phyloP scores from a whole-genome alignment of 1,140 invertebrate species.

The Sycophila sp. region DNA sequence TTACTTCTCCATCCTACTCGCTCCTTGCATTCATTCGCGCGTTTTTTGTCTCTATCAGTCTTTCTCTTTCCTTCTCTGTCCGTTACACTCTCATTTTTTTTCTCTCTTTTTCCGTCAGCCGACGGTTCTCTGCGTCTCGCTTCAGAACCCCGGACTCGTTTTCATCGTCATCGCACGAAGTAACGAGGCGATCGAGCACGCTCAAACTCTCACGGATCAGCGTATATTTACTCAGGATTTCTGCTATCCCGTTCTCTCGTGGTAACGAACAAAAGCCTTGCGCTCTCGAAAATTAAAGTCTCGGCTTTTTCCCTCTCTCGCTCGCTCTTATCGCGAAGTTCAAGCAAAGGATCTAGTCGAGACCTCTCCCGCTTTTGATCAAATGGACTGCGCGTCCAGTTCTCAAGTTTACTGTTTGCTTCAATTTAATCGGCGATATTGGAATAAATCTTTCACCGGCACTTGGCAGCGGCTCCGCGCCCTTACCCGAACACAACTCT shows the following conservation, averaged over 20 bases:
- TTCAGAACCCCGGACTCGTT: constrained; percentile 15
- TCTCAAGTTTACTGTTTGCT: constrained; percentile 25
- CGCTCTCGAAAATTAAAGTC: constrained; percentile 35
- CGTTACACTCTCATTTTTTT: constrained; percentile 13
- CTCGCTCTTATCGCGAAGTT: neutral
- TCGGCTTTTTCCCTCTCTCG: neutral
- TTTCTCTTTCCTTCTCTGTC: constrained; percentile 36
- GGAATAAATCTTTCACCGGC: constrained; percentile 25
- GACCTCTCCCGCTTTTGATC: neutral
- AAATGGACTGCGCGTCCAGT: neutral
- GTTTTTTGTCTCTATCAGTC: neutral
- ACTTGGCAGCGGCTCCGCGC: no score
- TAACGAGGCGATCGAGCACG: neutral
- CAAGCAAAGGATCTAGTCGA: constrained; percentile 13
- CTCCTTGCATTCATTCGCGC: neutral
- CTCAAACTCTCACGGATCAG: constrained; percentile 26
- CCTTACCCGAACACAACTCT: no score
- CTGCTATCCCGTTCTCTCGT: constrained; percentile 6
- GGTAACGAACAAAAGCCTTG: constrained; percentile 36
- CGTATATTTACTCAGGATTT: constrained; percentile 34
- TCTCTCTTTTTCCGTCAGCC: constrained; percentile 25
- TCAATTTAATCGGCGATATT: constrained; percentile 35
- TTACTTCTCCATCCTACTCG: neutral
- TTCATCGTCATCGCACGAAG: constrained; percentile 1
- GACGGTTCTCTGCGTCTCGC: neutral